Base-by-base conservation (phyloP, 2,888 invertebrate species). In the Fabriciana adippe region DNA sequence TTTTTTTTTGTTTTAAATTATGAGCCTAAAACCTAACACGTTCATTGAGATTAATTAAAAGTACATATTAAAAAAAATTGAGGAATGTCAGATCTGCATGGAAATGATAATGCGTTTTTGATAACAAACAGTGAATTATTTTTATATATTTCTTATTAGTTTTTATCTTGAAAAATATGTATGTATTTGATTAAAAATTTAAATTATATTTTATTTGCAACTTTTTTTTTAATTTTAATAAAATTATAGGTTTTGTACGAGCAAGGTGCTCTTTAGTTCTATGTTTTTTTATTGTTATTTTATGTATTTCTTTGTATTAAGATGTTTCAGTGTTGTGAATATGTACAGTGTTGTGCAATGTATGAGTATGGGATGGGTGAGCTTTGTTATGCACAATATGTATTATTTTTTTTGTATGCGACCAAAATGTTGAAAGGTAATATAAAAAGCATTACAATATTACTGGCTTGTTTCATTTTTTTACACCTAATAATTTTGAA, bases 361-460 rank as follows among this genome's bases (percentile, higher is more conserved):
- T 41, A 59, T 51, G 56, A 50, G 6, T 59, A 64, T 57, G 75
- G 73, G 73, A 72, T 77, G 72, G 73, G 73, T 74, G 72, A 75
- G 76, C 76, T 76, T 82, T 80, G 72, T 82, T 81, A 81, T 82
- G 83, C 83, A 73, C 79, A 77, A 78, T 76, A 75, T 69, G 59
- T 15, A 59, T 70, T 80, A 73, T 62, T 78, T 73, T n/a, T 83
- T 85, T 83, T 85, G 78, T 86, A 86, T 80, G 82, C 81, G 72
- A 78, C 79, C 71, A 78, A 81, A 75, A 77, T 62, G 70, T 77
- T 75, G 66, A 74, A 76, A 76, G 77, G 73, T 73, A 80, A 81
- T 80, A 81, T 82, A 79, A 78, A 73, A 61, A 55, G 56, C 35
- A 68, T 69, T 68, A 69, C 55, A 72, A 62, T 66, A 66, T 51